Conservation (phyloP, 2,113 vertebrate species). For the Heterocephalus glaber region DNA sequence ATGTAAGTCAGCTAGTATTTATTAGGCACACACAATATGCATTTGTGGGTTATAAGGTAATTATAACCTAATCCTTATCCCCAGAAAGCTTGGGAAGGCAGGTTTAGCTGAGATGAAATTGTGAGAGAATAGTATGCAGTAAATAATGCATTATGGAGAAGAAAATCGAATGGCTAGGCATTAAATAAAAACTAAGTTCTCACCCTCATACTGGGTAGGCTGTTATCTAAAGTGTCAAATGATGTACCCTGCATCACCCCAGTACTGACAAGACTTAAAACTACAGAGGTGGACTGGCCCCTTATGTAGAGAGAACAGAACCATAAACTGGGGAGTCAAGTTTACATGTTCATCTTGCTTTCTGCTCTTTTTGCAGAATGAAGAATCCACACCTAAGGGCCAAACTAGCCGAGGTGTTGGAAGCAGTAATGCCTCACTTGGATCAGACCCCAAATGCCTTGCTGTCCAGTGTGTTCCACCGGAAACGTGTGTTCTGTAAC, state of each 20-base stretch:
- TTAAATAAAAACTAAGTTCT: background rate
- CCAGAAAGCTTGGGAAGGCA: constrained; percentile 13
- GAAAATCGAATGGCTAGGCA: background rate
- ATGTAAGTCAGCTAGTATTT: background rate
- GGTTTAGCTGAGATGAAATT: background rate
- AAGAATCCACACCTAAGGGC: constrained; percentile 98
- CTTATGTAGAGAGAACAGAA: background rate
- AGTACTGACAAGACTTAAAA: background rate
- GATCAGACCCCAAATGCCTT: constrained; percentile 88
- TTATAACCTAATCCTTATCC: background rate
- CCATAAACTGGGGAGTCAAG: background rate
- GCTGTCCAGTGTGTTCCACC: constrained; percentile 92
- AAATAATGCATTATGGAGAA: constrained; percentile 20
- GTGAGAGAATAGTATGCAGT: background rate
- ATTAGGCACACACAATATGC: background rate
- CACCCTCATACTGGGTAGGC: background rate
- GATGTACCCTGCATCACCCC: background rate
- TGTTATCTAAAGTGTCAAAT: constrained; percentile 25
- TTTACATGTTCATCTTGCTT: background rate
- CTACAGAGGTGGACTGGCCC: background rate
- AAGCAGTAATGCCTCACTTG: constrained; percentile 98
- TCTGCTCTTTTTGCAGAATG: constrained; percentile 87
- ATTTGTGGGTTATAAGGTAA: background rate
- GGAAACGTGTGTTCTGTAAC: constrained; percentile 94
- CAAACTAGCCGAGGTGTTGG: constrained; percentile 96